Conservation (phyloP, 1,140 invertebrate species). For the Glomeris maerens region DNA sequence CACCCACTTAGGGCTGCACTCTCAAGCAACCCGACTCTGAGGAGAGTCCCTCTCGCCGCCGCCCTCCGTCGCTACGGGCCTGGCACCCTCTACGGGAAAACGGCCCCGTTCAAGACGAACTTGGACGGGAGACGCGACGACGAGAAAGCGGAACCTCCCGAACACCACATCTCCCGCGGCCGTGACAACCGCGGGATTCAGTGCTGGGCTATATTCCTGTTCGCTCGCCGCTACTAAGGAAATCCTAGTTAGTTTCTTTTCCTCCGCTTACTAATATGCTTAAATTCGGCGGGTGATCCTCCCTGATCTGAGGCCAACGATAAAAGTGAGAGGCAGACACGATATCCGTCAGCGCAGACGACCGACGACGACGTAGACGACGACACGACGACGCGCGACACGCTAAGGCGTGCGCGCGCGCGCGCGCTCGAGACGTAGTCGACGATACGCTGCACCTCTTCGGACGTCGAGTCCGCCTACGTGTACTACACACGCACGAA, state of each 20-base stretch:
- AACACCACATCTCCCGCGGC: slow-evolving; percentile 50
- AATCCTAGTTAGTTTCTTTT: slow-evolving; percentile 85
- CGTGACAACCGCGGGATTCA: slow-evolving; percentile 34
- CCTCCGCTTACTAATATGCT: slow-evolving; percentile 82
- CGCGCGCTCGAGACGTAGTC: slow-evolving; percentile 1
- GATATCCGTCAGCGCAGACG: neutral
- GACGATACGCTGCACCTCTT: neutral
- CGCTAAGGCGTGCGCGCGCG: neutral
- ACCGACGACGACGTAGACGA: neutral
- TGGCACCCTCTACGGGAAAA: slow-evolving; percentile 47
- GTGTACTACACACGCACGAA: too few relatives aligned
- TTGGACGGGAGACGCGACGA: slow-evolving; percentile 12
- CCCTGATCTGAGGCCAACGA: slow-evolving; percentile 47
- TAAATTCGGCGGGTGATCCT: slow-evolving; percentile 65
- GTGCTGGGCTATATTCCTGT: slow-evolving; percentile 59
- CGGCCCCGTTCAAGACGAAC: slow-evolving; percentile 34
- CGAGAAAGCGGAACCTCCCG: slow-evolving; percentile 24
- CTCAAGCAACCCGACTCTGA: slow-evolving; percentile 69
- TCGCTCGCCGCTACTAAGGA: slow-evolving; percentile 73
- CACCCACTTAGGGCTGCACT: slow-evolving; percentile 68
- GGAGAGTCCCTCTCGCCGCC: slow-evolving; percentile 40
- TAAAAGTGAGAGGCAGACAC: neutral
- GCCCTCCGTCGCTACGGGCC: slow-evolving; percentile 38
- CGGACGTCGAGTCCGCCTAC: slow-evolving; percentile 1
- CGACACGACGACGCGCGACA: neutral